Conservation (phyloP, 2,113 vertebrate species). For the Narcine bancroftii region DNA sequence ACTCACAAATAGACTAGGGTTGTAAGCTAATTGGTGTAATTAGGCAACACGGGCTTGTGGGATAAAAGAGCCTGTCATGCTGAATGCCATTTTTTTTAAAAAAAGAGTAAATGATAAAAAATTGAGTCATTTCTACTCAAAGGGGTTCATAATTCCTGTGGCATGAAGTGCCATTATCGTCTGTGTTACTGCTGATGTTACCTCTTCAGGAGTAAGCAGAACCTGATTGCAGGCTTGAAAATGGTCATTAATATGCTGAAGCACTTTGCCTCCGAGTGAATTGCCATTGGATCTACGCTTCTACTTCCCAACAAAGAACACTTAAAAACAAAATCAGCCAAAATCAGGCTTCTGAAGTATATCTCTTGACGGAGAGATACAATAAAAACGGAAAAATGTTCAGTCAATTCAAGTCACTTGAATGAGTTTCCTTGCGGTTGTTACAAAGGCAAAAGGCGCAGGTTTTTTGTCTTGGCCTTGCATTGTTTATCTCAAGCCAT, state of each 20-base stretch:
- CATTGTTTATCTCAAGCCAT: neutral
- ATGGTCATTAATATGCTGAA: neutral
- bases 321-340: neutral
- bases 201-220: slow-evolving; percentile 12
- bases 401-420: neutral
- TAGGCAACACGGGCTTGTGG: no score
- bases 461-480: neutral
- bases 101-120: slow-evolving; percentile 9
- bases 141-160: neutral
- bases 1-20: no score
- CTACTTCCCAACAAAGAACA: neutral
- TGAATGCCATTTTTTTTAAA: no score
- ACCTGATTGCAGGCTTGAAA: slow-evolving; percentile 6
- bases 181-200: neutral
- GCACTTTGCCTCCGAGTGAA: neutral
- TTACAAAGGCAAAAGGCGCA: neutral
- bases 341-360: neutral
- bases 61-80: no score
- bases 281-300: neutral
- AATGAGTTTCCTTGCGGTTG: neutral
- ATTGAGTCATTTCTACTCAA: neutral
- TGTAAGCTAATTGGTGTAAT: no score
- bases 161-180: slow-evolving; percentile 20
- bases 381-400: slow-evolving; percentile 10
- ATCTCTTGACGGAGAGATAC: neutral